phyloP scores from a whole-genome alignment of 2,888 invertebrate genomes.

The Athalia cordata region DNA sequence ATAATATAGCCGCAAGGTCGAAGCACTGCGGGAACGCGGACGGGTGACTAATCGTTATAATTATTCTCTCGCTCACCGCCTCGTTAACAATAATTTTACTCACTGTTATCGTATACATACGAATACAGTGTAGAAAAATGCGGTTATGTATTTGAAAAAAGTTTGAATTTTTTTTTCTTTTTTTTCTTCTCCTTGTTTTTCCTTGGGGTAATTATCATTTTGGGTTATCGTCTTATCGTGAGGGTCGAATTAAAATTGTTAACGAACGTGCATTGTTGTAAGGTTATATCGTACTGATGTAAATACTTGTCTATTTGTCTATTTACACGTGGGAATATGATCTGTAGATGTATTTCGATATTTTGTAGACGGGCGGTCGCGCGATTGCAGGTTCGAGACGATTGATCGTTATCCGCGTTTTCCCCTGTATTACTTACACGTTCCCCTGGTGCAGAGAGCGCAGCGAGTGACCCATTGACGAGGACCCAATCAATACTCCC shows the following conservation, averaged over 20 bases:
- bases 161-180: neutral
- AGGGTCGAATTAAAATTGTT: too few species aligned
- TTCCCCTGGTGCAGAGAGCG: conserved; percentile 8
- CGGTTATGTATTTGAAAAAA: too few species aligned
- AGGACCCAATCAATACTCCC: conserved; percentile 57
- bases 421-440: neutral
- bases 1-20: neutral
- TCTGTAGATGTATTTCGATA: too few species aligned
- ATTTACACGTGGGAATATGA: too few species aligned
- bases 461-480: conserved; percentile 58
- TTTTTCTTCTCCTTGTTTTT: neutral
- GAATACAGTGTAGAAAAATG: neutral
- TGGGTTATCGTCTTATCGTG: too few species aligned
- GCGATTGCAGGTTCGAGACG: neutral
- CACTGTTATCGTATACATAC: neutral
- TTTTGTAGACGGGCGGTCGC: neutral
- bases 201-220: neutral
- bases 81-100: conserved; percentile 37
- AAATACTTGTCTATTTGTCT: too few species aligned
- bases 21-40: neutral
- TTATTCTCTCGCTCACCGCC: conserved; percentile 35
- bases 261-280: too few species aligned
- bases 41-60: conserved; percentile 38
- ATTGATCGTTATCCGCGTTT: neutral
- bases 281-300: too few species aligned